Evolutionary conservation across 2,113 vertebrate species (phyloP), one percentile per base, ranked within the genome.

Genomic region (Hemicordylus capensis): DNA sequence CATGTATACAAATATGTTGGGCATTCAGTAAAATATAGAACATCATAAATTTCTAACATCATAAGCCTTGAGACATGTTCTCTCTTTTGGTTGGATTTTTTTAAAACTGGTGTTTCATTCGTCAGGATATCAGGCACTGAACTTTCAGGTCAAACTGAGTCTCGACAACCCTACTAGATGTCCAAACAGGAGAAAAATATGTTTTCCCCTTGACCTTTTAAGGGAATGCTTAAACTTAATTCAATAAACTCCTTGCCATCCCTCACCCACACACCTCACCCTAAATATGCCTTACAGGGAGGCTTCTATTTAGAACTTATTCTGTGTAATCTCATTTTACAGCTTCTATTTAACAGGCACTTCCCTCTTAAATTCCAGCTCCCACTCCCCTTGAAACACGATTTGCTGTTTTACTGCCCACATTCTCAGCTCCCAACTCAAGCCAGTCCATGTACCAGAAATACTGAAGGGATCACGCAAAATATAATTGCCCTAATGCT

Each of bases 321-420:
- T 85, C 91, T 92, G 93, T 92, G 88, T 91, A 90, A 93, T 87
- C 83, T 93, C 92, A 90, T 92, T 92, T 95, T 89, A 88, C 87
- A 95, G 94, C 94, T 80, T 85, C 90, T 92, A 86, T 90, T 93
- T 88, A 87, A 90, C 63, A 86, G 91, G 92, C 93, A 94, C 90
- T 92, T 91, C 91, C 86, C 92, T 90, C 87, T 93, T 92, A 85
- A 94, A 95, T 94, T 93, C 93, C 92, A 93, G 90, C 85, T 87
- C 89, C 75, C 64, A n/a, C 37, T 81, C 48, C 91, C 88, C 93
- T 94, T 91, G 81, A 93, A 93, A 86, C 58, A 73, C 86, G 87
- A 90, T 93, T 94, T 95, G 91, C 93, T 90, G 91, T 95, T 94
- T 95, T 81, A 91, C 89, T 90, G 91, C 94, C 86, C 91, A 93